Conservation (phyloP, 2,113 vertebrate species). For the Thalassarche chlororhynchos region DNA sequence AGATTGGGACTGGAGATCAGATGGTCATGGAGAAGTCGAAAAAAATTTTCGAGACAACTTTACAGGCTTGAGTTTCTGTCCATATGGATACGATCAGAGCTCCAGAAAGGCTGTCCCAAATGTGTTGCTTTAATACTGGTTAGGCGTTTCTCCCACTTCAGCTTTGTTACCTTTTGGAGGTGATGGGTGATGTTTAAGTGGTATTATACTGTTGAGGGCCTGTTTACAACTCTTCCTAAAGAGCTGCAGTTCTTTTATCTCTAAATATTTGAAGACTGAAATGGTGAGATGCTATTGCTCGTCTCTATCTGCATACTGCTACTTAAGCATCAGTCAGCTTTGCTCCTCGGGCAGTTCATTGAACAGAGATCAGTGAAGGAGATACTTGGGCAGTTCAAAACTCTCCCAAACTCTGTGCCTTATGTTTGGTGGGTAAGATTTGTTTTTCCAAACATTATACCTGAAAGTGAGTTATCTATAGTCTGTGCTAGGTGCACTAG, state of each 20-base stretch:
- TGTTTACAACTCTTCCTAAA: neutral
- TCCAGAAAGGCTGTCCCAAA: neutral
- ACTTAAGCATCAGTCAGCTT: neutral
- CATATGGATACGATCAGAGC: neutral
- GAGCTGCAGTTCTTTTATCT: neutral
- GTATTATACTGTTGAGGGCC: neutral
- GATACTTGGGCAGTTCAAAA: fast-evolving
- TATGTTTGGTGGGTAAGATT: neutral
- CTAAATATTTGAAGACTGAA: neutral
- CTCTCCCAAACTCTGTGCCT: neutral
- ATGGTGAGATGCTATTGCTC: neutral
- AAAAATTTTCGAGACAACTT: neutral
- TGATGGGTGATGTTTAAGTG: neutral
- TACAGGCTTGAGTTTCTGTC: neutral
- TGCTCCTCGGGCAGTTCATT: fast-evolving
- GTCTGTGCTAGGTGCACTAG: neutral
- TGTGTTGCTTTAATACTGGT: neutral
- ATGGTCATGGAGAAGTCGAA: neutral
- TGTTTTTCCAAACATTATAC: neutral
- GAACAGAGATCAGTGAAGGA: neutral
- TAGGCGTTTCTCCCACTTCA: neutral
- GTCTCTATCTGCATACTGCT: neutral
- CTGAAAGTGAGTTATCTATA: neutral
- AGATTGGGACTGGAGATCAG: neutral
- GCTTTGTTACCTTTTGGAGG: neutral